Conservation (phyloP, 2,113 vertebrate genomes). For the Anhinga rufa region DNA sequence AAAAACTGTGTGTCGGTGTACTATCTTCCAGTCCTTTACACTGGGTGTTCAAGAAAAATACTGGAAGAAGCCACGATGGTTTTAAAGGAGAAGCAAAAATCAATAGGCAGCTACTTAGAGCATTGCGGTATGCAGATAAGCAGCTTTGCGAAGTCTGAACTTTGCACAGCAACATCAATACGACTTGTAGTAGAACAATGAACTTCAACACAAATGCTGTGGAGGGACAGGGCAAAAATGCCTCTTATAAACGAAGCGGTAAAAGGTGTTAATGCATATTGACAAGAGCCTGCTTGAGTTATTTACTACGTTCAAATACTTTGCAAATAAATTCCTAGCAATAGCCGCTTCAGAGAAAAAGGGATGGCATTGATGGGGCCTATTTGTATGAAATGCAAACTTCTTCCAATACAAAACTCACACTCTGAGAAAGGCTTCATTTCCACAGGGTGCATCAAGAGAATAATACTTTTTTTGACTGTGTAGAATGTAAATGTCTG, state of each 20-base stretch:
- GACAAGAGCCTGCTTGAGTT: background rate
- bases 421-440: background rate
- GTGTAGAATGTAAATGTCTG: background rate
- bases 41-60: background rate
- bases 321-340: background rate
- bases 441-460: background rate
- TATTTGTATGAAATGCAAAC: background rate
- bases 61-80: background rate
- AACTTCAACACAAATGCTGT: background rate
- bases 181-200: slow-evolving; percentile 41
- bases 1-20: background rate
- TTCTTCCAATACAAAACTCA: background rate
- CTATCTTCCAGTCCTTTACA: background rate
- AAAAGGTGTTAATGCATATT: slow-evolving; percentile 29
- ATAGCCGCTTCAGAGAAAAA: background rate
- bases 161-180: slow-evolving; percentile 32
- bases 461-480: background rate
- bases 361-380: background rate
- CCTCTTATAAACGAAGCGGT: background rate
- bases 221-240: background rate
- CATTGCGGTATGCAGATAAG: slow-evolving; percentile 49
- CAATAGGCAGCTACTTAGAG: slow-evolving; percentile 55
- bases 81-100: slow-evolving; percentile 53
- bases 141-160: slow-evolving; percentile 18
- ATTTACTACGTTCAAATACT: slow-evolving; percentile 5